Percentiles rank a stretch among this genome's conserved stretches.
These are phyloP conservation scores for Mesoclemmys tuberculata DNA, from an alignment of 2,113 vertebrate species.

Conservation along the genomic window DNA sequence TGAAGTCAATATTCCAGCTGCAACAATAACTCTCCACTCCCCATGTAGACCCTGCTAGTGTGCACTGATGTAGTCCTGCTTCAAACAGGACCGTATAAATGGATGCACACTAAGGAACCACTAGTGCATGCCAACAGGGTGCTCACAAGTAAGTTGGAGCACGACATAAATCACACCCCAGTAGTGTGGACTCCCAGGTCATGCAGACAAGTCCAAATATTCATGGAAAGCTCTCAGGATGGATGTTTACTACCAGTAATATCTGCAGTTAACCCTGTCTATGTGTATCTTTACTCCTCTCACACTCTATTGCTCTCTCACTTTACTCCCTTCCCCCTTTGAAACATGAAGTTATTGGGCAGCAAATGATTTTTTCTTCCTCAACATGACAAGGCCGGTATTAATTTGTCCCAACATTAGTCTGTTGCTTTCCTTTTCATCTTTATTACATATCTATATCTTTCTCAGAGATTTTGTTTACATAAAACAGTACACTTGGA, in stretches of 20 bases:
- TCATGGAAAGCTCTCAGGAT: background rate
- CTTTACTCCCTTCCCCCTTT: conserved; percentile 28
- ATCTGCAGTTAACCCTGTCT: background rate
- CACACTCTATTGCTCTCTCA: conserved; percentile 5
- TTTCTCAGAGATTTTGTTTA: conserved; percentile 82
- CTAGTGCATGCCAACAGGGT: background rate
- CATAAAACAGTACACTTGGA: conserved; percentile 78
- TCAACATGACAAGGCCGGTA: conserved; percentile 74
- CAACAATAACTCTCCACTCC: background rate
- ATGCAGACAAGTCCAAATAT: background rate
- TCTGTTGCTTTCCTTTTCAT: conserved; percentile 77
- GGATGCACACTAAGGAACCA: background rate
- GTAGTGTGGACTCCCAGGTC: background rate
- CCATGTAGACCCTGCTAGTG: background rate
- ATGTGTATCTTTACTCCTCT: background rate
- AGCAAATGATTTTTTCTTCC: conserved; percentile 66
- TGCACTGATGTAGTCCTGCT: background rate
- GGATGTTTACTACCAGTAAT: background rate
- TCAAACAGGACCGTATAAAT: background rate
- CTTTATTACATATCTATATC: conserved; percentile 80
- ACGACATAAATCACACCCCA: background rate
- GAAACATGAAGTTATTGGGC: conserved; percentile 64
- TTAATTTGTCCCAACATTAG: conserved; percentile 75
- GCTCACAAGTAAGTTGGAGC: background rate
- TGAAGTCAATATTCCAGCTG: background rate